phyloP scores from a whole-genome alignment of 2,888 invertebrate species.

The Pseudoips prasinana region DNA sequence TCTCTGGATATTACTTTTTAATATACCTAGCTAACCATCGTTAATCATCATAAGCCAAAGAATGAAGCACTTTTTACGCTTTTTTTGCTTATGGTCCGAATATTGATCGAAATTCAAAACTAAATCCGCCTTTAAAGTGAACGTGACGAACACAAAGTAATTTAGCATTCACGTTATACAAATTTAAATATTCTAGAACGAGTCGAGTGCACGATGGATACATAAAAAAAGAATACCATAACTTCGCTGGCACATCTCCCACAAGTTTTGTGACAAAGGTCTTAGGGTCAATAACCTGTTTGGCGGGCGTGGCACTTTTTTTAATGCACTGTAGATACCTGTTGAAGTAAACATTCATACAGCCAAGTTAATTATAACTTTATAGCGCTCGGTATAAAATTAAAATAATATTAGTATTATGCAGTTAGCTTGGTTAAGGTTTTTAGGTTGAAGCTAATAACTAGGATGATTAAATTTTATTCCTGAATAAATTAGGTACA shows the following conservation, averaged over 20 bases:
- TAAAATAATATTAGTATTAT: not conserved
- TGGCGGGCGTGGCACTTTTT: conserved; percentile 74
- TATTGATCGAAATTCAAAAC: conserved; percentile 17
- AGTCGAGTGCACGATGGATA: conserved; percentile 41
- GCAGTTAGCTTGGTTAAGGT: not conserved
- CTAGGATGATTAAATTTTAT: no score
- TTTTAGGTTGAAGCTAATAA: no score
- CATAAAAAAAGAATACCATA: conserved; percentile 4
- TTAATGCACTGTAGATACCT: conserved; percentile 55
- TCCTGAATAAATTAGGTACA: no score
- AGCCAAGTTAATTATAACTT: conserved; percentile 14
- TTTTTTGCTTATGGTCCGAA: conserved; percentile 12
- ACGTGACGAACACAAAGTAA: conserved; percentile 33
- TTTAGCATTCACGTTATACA: conserved; percentile 22
- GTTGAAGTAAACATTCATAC: conserved; percentile 37
- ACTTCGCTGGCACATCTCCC: conserved; percentile 55
- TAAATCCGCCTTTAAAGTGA: conserved; percentile 19
- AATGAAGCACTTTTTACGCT: conserved; percentile 1
- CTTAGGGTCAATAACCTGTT: conserved; percentile 70
- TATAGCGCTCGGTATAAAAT: conserved; percentile 1
- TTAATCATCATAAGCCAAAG: not conserved
- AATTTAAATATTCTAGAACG: conserved; percentile 38
- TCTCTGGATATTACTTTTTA: no score
- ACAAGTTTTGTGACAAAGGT: conserved; percentile 78
- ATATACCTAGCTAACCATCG: no score